Evolutionary conservation across 2,888 invertebrate genomes (phyloP).

Genomic region (Chloroclysta siterata): DNA sequence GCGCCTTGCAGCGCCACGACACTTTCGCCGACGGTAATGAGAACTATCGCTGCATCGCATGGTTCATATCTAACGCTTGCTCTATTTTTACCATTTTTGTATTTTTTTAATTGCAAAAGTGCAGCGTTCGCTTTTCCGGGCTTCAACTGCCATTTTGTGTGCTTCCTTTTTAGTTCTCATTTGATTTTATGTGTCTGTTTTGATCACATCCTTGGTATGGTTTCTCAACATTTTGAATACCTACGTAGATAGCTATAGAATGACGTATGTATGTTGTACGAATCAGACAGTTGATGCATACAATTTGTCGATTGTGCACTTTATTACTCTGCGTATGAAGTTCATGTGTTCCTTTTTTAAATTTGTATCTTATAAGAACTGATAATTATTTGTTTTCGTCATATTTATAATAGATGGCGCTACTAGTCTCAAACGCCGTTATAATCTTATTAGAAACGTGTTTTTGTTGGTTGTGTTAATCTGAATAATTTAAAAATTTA

Average conservation of each 20-base stretch:
- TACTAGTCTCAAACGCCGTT: constrained; percentile 51
- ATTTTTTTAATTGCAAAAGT: constrained; percentile 81
- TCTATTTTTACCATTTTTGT: constrained; percentile 56
- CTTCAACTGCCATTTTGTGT: constrained; percentile 78
- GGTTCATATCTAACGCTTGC: constrained; percentile 73
- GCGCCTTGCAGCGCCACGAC: constrained; percentile 57
- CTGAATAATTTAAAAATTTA: background rate
- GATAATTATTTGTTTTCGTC: constrained; percentile 49
- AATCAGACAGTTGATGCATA: too few species aligned
- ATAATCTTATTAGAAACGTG: background rate
- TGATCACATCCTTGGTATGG: constrained; percentile 66
- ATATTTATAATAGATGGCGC: constrained; percentile 76
- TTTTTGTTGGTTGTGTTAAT: background rate
- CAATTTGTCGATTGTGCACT: too few species aligned
- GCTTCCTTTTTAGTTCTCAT: constrained; percentile 71
- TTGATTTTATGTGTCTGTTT: constrained; percentile 75
- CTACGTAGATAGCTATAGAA: too few species aligned
- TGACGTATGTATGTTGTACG: too few species aligned
- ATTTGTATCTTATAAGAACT: background rate
- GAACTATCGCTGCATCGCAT: constrained; percentile 63
- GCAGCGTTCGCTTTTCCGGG: constrained; percentile 80
- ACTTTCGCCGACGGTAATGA: constrained; percentile 54
- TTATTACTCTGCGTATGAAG: too few species aligned
- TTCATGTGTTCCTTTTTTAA: background rate
- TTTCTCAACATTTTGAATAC: constrained; percentile 17